Percentiles rank a stretch among this genome's conserved stretches.
These are phyloP conservation scores for Rhabdornis inornatus DNA, from an alignment of 2,113 vertebrate species.

Conservation along the genomic window DNA sequence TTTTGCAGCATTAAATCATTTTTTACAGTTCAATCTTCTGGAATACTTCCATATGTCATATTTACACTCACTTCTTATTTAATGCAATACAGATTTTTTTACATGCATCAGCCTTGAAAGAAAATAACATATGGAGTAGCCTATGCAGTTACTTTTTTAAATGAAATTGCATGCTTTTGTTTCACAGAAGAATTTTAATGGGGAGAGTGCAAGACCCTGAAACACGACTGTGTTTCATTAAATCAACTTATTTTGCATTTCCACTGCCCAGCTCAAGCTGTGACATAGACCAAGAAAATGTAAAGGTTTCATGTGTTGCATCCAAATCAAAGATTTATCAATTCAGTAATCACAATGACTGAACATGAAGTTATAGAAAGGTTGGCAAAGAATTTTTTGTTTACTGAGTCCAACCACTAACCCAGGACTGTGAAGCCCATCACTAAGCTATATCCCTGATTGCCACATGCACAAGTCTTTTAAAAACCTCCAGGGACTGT, in stretches of 20 bases:
- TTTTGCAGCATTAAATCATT: background rate
- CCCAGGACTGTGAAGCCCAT: background rate
- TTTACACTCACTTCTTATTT: constrained; percentile 27
- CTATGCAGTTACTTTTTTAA: background rate
- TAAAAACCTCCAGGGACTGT: background rate
- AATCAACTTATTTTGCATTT: background rate
- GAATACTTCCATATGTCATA: background rate
- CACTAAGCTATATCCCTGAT: background rate
- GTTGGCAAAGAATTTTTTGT: background rate
- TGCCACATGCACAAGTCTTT: background rate
- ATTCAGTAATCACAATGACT: background rate
- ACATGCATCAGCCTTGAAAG: background rate
- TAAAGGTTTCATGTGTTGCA: background rate
- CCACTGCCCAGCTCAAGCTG: background rate
- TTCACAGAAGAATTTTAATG: constrained; percentile 56
- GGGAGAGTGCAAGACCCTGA: background rate
- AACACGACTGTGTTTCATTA: constrained; percentile 22
- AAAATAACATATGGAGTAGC: background rate
- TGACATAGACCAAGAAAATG: background rate
- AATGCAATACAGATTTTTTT: constrained; percentile 30
- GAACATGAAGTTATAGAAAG: background rate
- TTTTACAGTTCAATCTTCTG: constrained; percentile 29
- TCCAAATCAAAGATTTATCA: background rate
- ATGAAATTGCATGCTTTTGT: constrained; percentile 36
- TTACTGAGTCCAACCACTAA: background rate